Base-by-base conservation (phyloP, 2,113 vertebrate genomes). In the Rafetus swinhoei region DNA sequence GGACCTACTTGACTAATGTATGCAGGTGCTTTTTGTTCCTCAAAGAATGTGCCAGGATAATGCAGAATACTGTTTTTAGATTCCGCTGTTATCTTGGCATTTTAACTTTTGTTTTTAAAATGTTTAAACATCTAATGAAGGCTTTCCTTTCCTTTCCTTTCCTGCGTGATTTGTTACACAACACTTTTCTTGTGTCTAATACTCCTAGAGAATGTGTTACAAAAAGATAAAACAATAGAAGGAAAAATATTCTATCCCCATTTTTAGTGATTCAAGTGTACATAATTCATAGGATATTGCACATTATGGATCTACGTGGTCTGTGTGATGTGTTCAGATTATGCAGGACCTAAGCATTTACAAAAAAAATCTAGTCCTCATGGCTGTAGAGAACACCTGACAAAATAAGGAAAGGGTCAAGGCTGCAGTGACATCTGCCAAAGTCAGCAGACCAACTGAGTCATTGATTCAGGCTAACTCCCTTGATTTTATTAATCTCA, bases 31-130 rank as follows among this genome's bases (percentile, higher is more conserved):
- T 84, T 24, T 45, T 39, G 27, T 86, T 96, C 91, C 74, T 76
- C 95, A 65, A 91, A 82, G 82, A 95, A 89, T 96, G 96, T 87
- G 74, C 74, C 87, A 81, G 55, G 93, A 59, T 87, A 89, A 94
- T 89, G 35, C 83, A 59, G 93, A 94, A 60, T 87, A 92, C 1
- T 87, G 88, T 1, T 14, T 87, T 32, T 81, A 76, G 21, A 24
- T 76, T 25, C 53, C 79, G 15, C 62, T 52, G 79, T 76, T 39
- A 90, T 35, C 81, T 92, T 84, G 89, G 79, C 74, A 89, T n/a
- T n/a, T n/a, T n/a, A 62, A 22, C 7, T 39, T 83, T 93, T 93
- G 80, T 96, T 86, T 72, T 89, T 85, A 50, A 87, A 94, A 35
- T 76, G 29, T 11, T 85, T 87, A 90, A 69, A 52, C 19, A 79